Conservation (phyloP, 1,140 invertebrate genomes). For the Limonius californicus region DNA sequence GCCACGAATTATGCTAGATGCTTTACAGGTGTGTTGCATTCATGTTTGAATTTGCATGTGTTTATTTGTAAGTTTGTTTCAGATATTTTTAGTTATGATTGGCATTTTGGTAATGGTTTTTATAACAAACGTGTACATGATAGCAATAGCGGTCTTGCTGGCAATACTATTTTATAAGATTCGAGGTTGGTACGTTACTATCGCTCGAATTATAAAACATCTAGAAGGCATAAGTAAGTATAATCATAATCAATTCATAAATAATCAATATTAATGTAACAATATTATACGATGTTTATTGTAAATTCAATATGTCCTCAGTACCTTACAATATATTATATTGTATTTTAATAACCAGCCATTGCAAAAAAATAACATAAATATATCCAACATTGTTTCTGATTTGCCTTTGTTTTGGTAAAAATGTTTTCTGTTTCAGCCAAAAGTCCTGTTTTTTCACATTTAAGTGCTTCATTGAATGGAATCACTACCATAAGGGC, state of each 20-base stretch:
- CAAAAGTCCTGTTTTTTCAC: slow-evolving; percentile 74
- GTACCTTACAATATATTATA: too few relatives aligned
- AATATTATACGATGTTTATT: background rate
- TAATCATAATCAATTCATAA: background rate
- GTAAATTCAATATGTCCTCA: background rate
- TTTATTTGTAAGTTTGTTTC: background rate
- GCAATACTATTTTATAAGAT: slow-evolving; percentile 8
- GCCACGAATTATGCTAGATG: slow-evolving; percentile 59
- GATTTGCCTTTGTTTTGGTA: slow-evolving; percentile 9
- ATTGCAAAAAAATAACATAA: background rate
- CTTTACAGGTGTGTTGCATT: slow-evolving; percentile 55
- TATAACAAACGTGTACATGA: slow-evolving; percentile 15
- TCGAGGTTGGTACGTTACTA: background rate
- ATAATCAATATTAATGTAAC: background rate
- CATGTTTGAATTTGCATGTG: slow-evolving; percentile 37
- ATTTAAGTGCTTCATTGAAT: slow-evolving; percentile 53
- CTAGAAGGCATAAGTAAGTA: slow-evolving; percentile 52
- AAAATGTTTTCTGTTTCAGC: slow-evolving; percentile 38
- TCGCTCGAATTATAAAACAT: slow-evolving; percentile 56
- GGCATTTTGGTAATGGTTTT: background rate
- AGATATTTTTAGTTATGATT: slow-evolving; percentile 18
- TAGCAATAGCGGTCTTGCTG: background rate
- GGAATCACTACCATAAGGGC: slow-evolving; percentile 45
- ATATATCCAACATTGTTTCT: slow-evolving; percentile 9
- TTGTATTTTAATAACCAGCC: too few relatives aligned